Conservation (phyloP, 2,113 vertebrate genomes). For the Mobula hypostoma region DNA sequence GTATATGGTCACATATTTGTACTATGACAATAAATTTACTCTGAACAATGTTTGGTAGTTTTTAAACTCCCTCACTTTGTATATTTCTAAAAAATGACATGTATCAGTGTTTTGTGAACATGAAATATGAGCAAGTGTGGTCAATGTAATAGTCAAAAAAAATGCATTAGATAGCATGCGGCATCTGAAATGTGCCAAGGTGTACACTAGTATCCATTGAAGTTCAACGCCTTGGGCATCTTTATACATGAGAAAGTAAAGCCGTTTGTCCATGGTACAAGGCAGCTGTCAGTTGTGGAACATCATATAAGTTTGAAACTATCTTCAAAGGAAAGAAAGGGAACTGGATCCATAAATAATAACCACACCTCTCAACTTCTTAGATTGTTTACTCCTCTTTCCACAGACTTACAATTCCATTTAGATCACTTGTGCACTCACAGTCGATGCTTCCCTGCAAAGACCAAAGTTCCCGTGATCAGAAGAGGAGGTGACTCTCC, state of each 20-base stretch:
- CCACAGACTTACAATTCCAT: neutral
- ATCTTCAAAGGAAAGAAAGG: neutral
- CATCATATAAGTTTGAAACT: neutral
- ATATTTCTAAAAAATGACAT: neutral
- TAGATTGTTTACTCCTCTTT: neutral
- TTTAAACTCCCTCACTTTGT: neutral
- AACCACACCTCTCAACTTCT: neutral
- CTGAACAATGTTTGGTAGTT: neutral
- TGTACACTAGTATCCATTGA: neutral
- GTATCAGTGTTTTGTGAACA: neutral
- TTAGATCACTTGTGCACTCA: neutral
- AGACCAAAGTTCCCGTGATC: neutral
- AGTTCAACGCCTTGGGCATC: neutral
- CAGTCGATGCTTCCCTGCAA: neutral
- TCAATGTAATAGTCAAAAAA: neutral
- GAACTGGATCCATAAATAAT: neutral
- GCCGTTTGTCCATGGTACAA: neutral
- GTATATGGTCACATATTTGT: too few relatives aligned
- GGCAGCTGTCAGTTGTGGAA: neutral
- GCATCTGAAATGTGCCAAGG: neutral
- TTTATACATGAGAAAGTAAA: neutral
- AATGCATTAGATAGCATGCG: neutral
- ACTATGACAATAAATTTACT: too few relatives aligned
- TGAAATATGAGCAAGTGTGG: neutral
- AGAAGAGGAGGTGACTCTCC: neutral